Evolutionary conservation across 1,140 invertebrate species (phyloP).

Genomic region (Plodia interpunctella): DNA sequence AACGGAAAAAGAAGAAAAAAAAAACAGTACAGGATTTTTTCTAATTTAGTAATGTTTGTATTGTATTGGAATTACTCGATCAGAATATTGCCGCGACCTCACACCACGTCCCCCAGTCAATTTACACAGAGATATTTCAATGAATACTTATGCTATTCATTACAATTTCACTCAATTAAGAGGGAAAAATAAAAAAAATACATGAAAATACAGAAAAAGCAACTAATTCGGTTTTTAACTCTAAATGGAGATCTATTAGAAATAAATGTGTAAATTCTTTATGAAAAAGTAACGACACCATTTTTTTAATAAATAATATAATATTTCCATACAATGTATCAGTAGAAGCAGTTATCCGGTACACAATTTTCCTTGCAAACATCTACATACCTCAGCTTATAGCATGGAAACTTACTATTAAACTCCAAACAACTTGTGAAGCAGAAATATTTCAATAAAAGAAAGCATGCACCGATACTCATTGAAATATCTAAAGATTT

Average conservation of each 20-base stretch:
- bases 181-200: neutral
- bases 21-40: no score
- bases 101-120: conserved; percentile 60
- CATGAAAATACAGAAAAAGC: neutral
- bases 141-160: conserved; percentile 22
- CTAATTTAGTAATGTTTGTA: no score
- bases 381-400: no score
- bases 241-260: neutral
- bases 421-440: neutral
- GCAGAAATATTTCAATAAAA: neutral
- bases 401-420: no score
- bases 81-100: conserved; percentile 28
- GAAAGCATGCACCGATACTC: conserved; percentile 30
- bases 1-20: no score
- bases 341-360: no score
- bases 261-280: no score
- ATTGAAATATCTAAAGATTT: conserved; percentile 37
- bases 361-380: no score
- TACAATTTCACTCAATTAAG: neutral
- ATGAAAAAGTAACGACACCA: no score
- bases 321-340: neutral
- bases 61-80: conserved; percentile 7
- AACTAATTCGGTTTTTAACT: no score
- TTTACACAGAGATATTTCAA: conserved; percentile 40
- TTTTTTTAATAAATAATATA: conserved; percentile 6